Evolutionary conservation across 2,888 invertebrate genomes (phyloP).

Genomic region (Pteria penguin): DNA sequence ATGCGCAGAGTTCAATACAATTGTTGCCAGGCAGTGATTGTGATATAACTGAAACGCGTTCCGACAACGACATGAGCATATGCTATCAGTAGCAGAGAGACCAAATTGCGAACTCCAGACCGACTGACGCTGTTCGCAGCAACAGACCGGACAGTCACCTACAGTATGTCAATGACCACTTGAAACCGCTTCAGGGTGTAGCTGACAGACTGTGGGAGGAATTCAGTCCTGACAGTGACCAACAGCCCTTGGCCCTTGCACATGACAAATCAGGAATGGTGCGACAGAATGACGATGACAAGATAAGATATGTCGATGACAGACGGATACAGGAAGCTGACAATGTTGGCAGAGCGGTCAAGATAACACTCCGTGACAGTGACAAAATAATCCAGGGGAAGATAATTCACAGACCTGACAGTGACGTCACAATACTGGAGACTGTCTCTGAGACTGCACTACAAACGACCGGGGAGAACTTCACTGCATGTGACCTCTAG

Average conservation of each 20-base stretch:
- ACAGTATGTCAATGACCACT: conserved; percentile 36
- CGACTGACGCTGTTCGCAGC: conserved; percentile 51
- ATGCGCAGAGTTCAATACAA: conserved; percentile 30
- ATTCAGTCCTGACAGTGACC: conserved; percentile 47
- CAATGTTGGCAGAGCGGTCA: conserved; percentile 21
- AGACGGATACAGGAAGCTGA: conserved; percentile 15
- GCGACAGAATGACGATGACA: conserved; percentile 37
- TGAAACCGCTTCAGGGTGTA: conserved; percentile 11
- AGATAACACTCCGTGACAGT: conserved; percentile 44
- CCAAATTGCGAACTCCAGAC: conserved; percentile 34
- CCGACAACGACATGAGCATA: conserved; percentile 7
- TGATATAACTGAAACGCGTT: conserved; percentile 39
- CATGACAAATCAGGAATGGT: conserved; percentile 12
- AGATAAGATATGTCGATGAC: conserved; percentile 23
- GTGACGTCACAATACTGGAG: conserved; percentile 34
- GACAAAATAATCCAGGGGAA: conserved; percentile 35
- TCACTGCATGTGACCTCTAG: conserved; percentile 49
- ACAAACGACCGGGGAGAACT: conserved; percentile 1
- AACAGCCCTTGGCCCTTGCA: conserved; percentile 16
- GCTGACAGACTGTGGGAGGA: conserved; percentile 5
- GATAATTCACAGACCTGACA: conserved; percentile 37
- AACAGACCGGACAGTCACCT: conserved; percentile 25
- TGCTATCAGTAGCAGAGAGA: conserved; percentile 13
- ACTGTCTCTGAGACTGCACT: conserved; percentile 33
- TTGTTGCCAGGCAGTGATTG: conserved; percentile 33